Evolutionary conservation across 2,113 vertebrate genomes (phyloP).

Genomic region (Fulica atra): DNA sequence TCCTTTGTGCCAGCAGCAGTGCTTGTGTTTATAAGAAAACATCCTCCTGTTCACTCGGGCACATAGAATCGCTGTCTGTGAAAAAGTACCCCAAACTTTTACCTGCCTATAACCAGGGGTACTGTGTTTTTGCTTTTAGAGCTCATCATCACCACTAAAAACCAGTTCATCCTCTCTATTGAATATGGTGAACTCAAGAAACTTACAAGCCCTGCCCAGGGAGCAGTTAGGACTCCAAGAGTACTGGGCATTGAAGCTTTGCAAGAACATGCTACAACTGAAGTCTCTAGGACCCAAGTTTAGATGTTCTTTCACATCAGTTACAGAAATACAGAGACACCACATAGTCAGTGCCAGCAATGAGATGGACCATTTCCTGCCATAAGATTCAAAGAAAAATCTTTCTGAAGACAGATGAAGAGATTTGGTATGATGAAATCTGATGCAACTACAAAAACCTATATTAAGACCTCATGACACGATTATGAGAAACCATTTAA

Average conservation of each 20-base stretch:
- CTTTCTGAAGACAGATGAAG: background rate
- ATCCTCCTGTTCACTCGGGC: background rate
- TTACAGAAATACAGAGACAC: background rate
- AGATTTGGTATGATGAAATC: background rate
- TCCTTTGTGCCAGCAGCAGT: background rate
- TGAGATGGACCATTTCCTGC: background rate
- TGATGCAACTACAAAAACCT: background rate
- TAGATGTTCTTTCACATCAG: background rate
- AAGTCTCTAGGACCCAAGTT: background rate
- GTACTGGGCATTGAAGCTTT: background rate
- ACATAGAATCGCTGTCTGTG: background rate
- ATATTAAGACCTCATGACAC: background rate
- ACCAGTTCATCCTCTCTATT: background rate
- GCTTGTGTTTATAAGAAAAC: background rate
- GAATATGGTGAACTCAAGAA: background rate
- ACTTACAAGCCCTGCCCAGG: background rate
- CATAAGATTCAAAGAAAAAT: background rate
- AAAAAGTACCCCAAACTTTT: background rate
- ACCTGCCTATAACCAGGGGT: too few relatives aligned
- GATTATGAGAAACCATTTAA: background rate
- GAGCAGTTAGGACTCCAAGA: background rate
- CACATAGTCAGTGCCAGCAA: background rate
- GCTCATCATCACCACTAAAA: background rate
- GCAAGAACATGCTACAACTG: background rate
- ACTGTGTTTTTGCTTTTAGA: background rate